Base-by-base conservation (phyloP, 2,797 vertebrate genomes). In the Graptemys geographica region DNA sequence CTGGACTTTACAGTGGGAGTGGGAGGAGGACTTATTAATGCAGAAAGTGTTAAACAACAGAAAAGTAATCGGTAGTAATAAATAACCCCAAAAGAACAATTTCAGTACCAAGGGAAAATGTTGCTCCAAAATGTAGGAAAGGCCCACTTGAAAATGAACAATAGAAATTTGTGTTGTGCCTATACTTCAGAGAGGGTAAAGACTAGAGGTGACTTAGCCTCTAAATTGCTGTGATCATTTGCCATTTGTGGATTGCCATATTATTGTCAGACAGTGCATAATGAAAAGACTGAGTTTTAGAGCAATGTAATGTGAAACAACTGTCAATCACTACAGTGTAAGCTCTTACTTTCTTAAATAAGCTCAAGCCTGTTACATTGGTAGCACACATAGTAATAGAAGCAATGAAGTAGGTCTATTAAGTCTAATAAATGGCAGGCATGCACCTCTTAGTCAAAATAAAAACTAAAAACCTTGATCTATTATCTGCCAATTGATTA, bases 401-500 rank as follows among this genome's bases (percentile, higher is more conserved):
- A 62, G 57, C 44, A 15, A 28, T 44, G 19, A 31, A 28, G 8
- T 59, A 41, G 28, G 25, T 19, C 41, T 62, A 11, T 49, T 44
- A 49, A n/a, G n/a, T 27, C 13, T 37, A 23, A 72, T 44, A 85
- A n/a, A 19, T 79, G 53, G 53, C 27, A 51, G 81, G 15, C 74
- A 44, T 47, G 72, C 85, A 49, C 19, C 41, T 25, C 80, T 62
- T 27, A 83, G 27, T 47, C 55, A 90, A 90, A 83, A 84, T 52
- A 44, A 56, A 69, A 57, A 21, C 47, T n/a, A 81, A 27, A 79
- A 47, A 15, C 76, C 31, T 74, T 83, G 33, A 89, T 86, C 79
- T 69, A 3, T 93, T 62, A 33, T 2, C 15, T 74, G 72, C 59
- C 31, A 11, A 84, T 79, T 96, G 51, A 81, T 88, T 95, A 97